Conservation (phyloP, 2,888 invertebrate species). For the Pachymerium ferrugineum region DNA sequence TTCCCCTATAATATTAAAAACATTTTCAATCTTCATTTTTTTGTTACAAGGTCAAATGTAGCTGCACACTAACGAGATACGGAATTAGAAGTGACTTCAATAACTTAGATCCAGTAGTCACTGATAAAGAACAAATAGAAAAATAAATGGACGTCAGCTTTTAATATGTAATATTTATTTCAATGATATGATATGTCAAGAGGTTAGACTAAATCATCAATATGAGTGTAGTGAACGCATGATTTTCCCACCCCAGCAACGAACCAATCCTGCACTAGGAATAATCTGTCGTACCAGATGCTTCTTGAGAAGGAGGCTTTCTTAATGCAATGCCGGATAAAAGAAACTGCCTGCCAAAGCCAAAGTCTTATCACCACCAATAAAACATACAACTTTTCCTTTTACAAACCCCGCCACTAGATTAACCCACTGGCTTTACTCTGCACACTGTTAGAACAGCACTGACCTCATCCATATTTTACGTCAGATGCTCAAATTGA, state of each 20-base stretch:
- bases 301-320: background rate
- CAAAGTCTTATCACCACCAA: background rate
- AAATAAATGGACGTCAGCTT: background rate
- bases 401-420: constrained; percentile 12
- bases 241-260: background rate
- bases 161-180: constrained; percentile 1
- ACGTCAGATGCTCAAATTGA: background rate
- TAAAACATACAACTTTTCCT: background rate
- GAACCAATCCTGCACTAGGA: background rate
- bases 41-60: background rate
- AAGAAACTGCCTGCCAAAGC: constrained; percentile 14
- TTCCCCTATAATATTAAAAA: background rate
- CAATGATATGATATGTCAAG: background rate
- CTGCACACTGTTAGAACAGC: too few species aligned
- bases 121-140: background rate
- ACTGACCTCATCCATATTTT: constrained; percentile 6
- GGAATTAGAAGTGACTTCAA: too few species aligned
- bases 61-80: too few species aligned
- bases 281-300: background rate
- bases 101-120: background rate
- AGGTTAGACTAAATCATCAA: background rate
- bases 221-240: background rate
- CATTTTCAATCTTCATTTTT: background rate
- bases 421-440: background rate
- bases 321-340: background rate